Evolutionary conservation across 2,888 invertebrate species (phyloP), one percentile per base, ranked within the genome.

Genomic region (Eremobia ochroleuca): DNA sequence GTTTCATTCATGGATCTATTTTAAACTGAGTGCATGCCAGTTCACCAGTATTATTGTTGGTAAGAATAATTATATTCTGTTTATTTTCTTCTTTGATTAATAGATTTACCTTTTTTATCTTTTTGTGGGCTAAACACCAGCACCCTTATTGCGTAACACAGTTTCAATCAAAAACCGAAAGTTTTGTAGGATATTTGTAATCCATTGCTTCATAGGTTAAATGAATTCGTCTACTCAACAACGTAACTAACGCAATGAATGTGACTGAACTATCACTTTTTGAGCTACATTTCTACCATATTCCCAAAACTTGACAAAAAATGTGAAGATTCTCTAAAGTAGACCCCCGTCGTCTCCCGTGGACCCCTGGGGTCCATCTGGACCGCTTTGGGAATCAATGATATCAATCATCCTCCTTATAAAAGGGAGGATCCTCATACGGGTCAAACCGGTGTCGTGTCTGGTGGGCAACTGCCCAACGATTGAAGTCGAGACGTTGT

Each of bases 1-100:
- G 49, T 43, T 82, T 84, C 85, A 81, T 81, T 81, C 81, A 81
- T 13, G 21, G 11, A 73, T 84, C 80, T 81, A 84, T 81, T 84
- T 81, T 73, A 31, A 79, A 40, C 40, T 11, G n/a, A 84, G 34
- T 43, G 58, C 28, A 66, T 21, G 59, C 46, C 40, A 9, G 34
- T 34, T 55, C 43, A 55, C 59, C 25, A 64, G 40, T 15, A 28
- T 43, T 34, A 52, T 62, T 61, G 40, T 43, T 67, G 25, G 25
- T 67, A 34, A 70, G 28, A 62, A 74, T 28, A 28, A n/a, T n/a
- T n/a, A n/a, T 46, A 18, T 25, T 64, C 18, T 37, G 43, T 64
- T 74, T 49, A 25, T 28, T 59, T 76, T 61, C 28, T 43, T 43
- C 4, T 68, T 40, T 18, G 31, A 43, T 25, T 25, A 8, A 43